phyloP scores from a whole-genome alignment of 2,113 vertebrate genomes.

The Mastomys natalensis region DNA sequence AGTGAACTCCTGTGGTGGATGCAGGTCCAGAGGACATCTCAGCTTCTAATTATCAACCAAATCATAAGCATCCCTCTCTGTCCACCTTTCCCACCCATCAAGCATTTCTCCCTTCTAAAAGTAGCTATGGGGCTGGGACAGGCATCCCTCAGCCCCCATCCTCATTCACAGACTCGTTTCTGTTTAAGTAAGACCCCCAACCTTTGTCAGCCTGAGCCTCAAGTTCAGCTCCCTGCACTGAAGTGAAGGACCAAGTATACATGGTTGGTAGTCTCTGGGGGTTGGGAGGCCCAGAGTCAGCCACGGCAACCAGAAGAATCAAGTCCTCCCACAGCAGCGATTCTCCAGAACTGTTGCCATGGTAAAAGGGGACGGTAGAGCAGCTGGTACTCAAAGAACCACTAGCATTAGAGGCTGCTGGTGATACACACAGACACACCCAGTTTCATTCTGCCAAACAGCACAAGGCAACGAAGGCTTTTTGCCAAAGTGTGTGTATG shows the following conservation, averaged over 20 bases:
- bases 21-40: background rate
- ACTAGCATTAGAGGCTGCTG: background rate
- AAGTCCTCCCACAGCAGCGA: slow-evolving; percentile 63
- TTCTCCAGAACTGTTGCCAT: slow-evolving; percentile 79
- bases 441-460: slow-evolving; percentile 17
- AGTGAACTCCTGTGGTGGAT: background rate
- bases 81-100: background rate
- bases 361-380: slow-evolving; percentile 68
- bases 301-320: slow-evolving; percentile 74
- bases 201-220: background rate
- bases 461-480: background rate
- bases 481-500: background rate
- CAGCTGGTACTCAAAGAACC: slow-evolving; percentile 45
- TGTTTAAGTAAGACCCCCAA: background rate
- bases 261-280: background rate
- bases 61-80: too few relatives aligned
- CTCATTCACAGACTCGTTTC: background rate
- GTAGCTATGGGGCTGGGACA: background rate
- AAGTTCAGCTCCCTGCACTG: slow-evolving; percentile 61
- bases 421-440: background rate
- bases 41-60: background rate
- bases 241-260: background rate
- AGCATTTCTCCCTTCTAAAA: background rate
- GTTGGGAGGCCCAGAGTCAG: slow-evolving; percentile 46
- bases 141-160: background rate